A percentile compares a stretch with the other conserved stretches of the same genome.
phyloP scores from a whole-genome alignment of 2,797 vertebrate species.

The Hirundo rustica region DNA sequence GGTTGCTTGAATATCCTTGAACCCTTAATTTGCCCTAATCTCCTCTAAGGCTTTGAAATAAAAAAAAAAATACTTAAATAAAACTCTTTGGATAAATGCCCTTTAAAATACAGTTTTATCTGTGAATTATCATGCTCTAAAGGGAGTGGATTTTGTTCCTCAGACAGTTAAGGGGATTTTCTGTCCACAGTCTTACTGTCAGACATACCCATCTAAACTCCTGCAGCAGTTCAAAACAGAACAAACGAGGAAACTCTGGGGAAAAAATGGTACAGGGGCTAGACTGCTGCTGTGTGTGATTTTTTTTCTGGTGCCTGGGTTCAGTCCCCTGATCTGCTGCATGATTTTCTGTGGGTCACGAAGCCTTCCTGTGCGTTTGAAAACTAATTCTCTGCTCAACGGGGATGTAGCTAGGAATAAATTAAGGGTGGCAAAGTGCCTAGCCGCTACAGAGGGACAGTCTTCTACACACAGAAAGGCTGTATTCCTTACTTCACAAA shows the following conservation, averaged over 20 bases:
- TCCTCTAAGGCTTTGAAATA: constrained; percentile 52
- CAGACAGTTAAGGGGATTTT: not conserved
- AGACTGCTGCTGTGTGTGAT: not conserved
- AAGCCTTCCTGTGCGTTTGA: not conserved
- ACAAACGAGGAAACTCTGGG: not conserved
- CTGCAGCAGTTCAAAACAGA: not conserved
- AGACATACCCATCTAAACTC: not conserved
- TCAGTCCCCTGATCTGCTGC: not conserved
- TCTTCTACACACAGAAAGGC: not conserved
- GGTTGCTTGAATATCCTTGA: constrained; percentile 47
- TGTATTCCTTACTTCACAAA: not conserved
- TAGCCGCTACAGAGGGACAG: not conserved
- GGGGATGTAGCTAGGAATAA: not conserved
- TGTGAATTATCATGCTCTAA: not conserved
- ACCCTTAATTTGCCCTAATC: constrained; percentile 54
- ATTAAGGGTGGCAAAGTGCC: not conserved
- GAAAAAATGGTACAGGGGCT: not conserved
- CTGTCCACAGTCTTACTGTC: not conserved
- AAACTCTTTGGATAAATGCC: constrained; percentile 17
- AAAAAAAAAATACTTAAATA: constrained; percentile 24
- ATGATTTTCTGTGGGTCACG: not conserved
- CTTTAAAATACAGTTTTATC: constrained; percentile 33
- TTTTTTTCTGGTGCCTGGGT: not conserved
- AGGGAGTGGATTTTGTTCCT: constrained; percentile 9
- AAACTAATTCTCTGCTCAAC: not conserved